Conservation (phyloP, 2,113 vertebrate genomes). For the Capricornis sumatraensis region DNA sequence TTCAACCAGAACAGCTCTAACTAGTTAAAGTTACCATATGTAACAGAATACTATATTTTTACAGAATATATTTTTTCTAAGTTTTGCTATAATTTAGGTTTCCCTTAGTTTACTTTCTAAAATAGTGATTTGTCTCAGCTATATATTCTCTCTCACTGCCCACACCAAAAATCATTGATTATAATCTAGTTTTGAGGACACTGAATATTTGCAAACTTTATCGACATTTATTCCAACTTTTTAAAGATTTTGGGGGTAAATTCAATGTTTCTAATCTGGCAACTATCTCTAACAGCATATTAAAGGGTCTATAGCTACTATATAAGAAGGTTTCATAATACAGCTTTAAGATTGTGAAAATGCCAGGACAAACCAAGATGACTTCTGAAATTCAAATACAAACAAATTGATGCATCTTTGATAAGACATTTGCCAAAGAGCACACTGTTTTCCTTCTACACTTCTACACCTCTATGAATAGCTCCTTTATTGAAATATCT, state of each 20-base stretch:
- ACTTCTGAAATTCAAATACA: background rate
- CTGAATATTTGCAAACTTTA: background rate
- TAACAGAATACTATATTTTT: background rate
- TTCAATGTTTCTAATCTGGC: background rate
- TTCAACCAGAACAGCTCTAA: background rate
- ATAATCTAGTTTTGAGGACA: background rate
- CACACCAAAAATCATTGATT: background rate
- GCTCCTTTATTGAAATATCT: background rate
- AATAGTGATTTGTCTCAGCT: background rate
- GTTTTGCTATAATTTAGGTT: background rate
- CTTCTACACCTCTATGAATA: fast-evolving
- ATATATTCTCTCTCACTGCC: background rate
- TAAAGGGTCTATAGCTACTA: background rate
- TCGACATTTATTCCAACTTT: background rate
- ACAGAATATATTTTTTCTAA: background rate
- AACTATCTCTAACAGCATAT: background rate
- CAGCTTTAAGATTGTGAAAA: background rate
- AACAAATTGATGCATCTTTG: background rate
- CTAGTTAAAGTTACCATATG: background rate
- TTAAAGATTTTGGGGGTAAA: background rate
- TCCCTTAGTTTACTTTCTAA: background rate
- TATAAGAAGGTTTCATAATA: background rate
- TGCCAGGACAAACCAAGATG: background rate
- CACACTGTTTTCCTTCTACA: background rate
- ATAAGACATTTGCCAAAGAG: background rate